These are phyloP conservation scores for Colinus virginianus DNA, from an alignment of 2,113 vertebrate genomes.

Conservation along the genomic window DNA sequence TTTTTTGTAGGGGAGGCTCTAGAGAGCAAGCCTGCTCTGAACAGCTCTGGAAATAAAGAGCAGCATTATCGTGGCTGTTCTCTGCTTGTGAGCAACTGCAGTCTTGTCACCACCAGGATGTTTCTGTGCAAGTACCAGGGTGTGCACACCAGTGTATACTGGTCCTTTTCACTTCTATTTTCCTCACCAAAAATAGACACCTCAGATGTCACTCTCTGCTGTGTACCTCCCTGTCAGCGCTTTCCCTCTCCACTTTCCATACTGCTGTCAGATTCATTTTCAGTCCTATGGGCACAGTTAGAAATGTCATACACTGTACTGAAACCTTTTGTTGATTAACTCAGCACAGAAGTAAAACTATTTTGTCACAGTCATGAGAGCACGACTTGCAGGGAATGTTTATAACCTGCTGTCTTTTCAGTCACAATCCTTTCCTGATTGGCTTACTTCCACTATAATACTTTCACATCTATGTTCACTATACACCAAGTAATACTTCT, in stretches of 20 bases:
- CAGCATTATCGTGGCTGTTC: conserved; percentile 73
- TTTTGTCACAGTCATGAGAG: not conserved
- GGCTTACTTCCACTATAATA: not conserved
- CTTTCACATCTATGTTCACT: not conserved
- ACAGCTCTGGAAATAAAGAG: conserved; percentile 67
- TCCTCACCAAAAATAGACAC: conserved; percentile 53
- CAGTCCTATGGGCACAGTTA: not conserved
- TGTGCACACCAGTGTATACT: conserved; percentile 67
- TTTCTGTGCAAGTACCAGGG: conserved; percentile 72
- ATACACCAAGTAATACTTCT: not conserved
- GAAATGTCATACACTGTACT: not conserved
- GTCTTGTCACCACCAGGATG: conserved; percentile 77
- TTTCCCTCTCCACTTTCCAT: not conserved
- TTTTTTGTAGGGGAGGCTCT: conserved; percentile 29
- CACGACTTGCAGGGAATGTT: not conserved
- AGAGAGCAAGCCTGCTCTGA: conserved; percentile 49
- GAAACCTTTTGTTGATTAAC: not conserved
- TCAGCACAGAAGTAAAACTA: not conserved
- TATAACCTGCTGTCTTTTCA: not conserved
- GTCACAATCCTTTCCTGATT: not conserved
- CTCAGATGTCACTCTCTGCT: conserved; percentile 59
- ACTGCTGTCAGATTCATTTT: not conserved
- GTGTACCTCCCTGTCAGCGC: conserved; percentile 9
- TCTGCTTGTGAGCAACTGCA: conserved; percentile 58
- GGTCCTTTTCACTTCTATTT: conserved; percentile 68